Base-by-base conservation (phyloP, 2,888 invertebrate genomes). In the Itoplectis maculator region DNA sequence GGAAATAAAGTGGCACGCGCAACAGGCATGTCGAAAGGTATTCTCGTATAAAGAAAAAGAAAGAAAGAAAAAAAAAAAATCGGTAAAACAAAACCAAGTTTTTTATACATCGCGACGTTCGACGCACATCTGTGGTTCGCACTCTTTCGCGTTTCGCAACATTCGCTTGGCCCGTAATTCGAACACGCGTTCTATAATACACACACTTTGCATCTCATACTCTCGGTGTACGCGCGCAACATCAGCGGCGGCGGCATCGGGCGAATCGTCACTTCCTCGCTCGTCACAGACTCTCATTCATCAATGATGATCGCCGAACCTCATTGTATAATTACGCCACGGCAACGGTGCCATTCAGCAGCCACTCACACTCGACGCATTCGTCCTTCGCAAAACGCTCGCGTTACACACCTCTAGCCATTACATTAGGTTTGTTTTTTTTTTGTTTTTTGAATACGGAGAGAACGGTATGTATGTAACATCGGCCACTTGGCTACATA, bases 401-500 rank as follows among this genome's bases (percentile, higher is more conserved):
- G 68, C 59, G 23, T 69, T 69, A 35, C 65, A 69, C 66, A 51
- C 54, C 51, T 65, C 40, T 63, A 51, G 37, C 49, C 37, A 63
- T 82, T 78, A 73, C 49, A 68, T 66, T 59, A 45, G 9, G 18
- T 59, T 68, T 56, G 18, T 54, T 61, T 76, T 42, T 75, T 84
- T 82, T 80, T 86, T 74, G 2, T 70, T 79, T 81, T 87, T 86
- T 79, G 84, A 88, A 84, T 89, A 90, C 85, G 84, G 84, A 88
- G 88, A 89, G 86, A 89, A 89, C 82, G 78, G 77, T 83, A 82
- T 88, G 82, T 87, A 85, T 81, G 86, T 84, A 90, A 91, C 91
- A 92, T 87, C 89, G 89, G 91, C 89, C 89, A 90, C 89, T 89
- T 89, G 88, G 83, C 92, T 92, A 92, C 87, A 87, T 91, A 92